Conservation (phyloP, 2,888 invertebrate species). For the Caenorhabditis macrosperma region DNA sequence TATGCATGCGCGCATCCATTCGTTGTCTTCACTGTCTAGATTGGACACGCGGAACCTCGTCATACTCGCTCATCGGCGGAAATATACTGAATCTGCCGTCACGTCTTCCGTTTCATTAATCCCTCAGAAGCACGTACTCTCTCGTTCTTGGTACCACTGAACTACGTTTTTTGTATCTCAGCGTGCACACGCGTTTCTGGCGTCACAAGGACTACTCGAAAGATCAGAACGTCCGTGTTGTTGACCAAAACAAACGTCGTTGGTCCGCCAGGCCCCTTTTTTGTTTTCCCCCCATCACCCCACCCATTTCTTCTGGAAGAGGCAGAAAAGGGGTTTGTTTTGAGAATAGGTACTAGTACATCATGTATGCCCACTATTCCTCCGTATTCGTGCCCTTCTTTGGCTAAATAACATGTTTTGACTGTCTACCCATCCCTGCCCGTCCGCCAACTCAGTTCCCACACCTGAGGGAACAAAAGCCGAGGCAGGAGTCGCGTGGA, state of each 20-base stretch:
- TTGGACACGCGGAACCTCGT: not conserved
- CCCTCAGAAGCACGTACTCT: not conserved
- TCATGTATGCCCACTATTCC: constrained; percentile 5
- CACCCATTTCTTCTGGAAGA: constrained; percentile 15
- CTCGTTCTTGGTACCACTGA: not conserved
- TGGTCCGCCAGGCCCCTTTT: constrained; percentile 5
- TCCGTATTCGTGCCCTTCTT: constrained; percentile 3
- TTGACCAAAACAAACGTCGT: constrained; percentile 46
- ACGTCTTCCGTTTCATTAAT: not conserved
- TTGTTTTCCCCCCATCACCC: constrained; percentile 7
- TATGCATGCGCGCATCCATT: constrained; percentile 2
- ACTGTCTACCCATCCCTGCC: not conserved
- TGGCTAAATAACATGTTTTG: constrained; percentile 25
- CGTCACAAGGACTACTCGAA: constrained; percentile 38
- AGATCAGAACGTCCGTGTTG: constrained; percentile 43
- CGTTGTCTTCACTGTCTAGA: not conserved
- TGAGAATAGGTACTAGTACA: constrained; percentile 7
- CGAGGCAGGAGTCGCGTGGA: not conserved
- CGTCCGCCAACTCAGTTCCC: constrained; percentile 10
- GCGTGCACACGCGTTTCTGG: not conserved
- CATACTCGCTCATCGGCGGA: not conserved
- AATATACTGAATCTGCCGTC: not conserved
- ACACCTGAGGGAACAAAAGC: constrained; percentile 42
- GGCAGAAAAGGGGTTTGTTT: constrained; percentile 8
- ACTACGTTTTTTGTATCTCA: constrained; percentile 19